These are phyloP conservation scores for Conomelus anceps DNA, from an alignment of 2,888 invertebrate genomes.

Conservation along the genomic window DNA sequence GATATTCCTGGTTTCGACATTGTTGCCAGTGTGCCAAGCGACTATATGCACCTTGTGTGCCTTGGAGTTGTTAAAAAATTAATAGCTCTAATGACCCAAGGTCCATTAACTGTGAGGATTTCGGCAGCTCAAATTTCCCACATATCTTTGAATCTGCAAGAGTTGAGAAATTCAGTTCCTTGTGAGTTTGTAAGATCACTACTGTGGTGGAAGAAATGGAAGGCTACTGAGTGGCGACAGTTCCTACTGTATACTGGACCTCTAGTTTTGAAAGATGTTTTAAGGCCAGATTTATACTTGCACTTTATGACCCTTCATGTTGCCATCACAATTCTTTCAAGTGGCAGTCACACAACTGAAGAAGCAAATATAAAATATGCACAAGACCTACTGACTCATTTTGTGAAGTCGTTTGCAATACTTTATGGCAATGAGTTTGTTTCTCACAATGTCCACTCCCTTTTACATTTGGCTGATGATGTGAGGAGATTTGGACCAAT, in stretches of 20 bases:
- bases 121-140: neutral
- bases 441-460: slow-evolving; percentile 35
- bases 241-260: slow-evolving; percentile 36
- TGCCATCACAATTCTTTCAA: too few species aligned
- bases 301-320: too few species aligned
- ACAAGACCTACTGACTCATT: too few species aligned
- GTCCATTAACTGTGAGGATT: slow-evolving; percentile 21
- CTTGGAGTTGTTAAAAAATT: slow-evolving; percentile 37
- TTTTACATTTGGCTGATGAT: slow-evolving; percentile 35
- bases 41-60: slow-evolving; percentile 38
- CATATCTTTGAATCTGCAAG: slow-evolving; percentile 4
- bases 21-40: slow-evolving; percentile 32
- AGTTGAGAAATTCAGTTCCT: slow-evolving; percentile 15
- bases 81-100: slow-evolving; percentile 34
- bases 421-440: slow-evolving; percentile 7
- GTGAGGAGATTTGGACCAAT: slow-evolving; percentile 29
- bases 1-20: slow-evolving; percentile 35
- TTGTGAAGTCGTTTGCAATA: too few species aligned
- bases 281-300: too few species aligned
- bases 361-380: too few species aligned
- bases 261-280: slow-evolving; percentile 27
- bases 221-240: slow-evolving; percentile 37
- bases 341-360: too few species aligned
- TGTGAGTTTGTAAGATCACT: slow-evolving; percentile 36
- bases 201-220: slow-evolving; percentile 35